Base-by-base conservation (phyloP, 2,113 vertebrate species). In the Silurus glanis region DNA sequence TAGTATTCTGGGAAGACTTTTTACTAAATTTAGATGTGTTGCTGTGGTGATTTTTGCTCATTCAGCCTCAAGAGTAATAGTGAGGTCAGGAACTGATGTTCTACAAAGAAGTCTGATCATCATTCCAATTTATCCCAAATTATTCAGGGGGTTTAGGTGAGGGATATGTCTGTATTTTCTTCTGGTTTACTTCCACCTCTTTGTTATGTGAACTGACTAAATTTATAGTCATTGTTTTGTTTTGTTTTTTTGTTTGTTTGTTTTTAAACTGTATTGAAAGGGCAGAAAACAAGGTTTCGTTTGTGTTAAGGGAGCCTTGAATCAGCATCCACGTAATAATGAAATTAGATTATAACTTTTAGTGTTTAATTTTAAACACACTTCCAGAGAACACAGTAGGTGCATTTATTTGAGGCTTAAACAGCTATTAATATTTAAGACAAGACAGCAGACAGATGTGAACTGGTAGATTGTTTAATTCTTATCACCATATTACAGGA, bases 381-480 rank as follows among this genome's bases (percentile, higher is more conserved):
- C 7, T 14, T 58, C 13, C 19, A 17, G 6, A 16, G 6, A 16
- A 23, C 16, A 55, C 13, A 76, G 55, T 25, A 55, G 3, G 0
- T 76, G 0, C 10, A 16, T 76, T 62, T 25, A 28, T 8, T 23
- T 21, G 51, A 51, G 45, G 47, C 71, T 47, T 71, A 1, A 16
- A 55, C 23, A 1, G 17, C 9, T 4, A 28, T 13, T 23, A 16
- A 13, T 51, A 2, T 45, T 45, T n/a, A 19, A 49, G 13, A 49
- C 25, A 59, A 37, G 25, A 79, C 61, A 61, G 19, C 4, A 51
- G 45, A 49, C 69, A 28, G 19, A 62, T 17, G 4, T 81, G 76
- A 25, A 84, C n/a, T 21, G 49, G 59, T 23, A 71, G 78, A 88
- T 4, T 9, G 7, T 87, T 91, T 91, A 90, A 90, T 90, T 93